Conservation (phyloP, 1,140 invertebrate genomes). For the Fopius arisanus region DNA sequence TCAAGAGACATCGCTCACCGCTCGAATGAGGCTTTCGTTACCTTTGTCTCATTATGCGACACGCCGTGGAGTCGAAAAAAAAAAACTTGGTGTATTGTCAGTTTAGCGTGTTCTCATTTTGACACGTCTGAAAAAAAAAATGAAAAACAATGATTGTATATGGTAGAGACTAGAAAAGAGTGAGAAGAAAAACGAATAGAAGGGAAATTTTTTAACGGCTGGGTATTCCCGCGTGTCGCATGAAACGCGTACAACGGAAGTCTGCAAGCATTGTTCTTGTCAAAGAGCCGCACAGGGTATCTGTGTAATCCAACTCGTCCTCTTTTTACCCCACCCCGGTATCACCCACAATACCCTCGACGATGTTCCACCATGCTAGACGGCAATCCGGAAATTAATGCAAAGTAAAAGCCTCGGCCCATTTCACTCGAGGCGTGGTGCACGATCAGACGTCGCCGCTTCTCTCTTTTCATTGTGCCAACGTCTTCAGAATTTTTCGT, state of each 20-base stretch:
- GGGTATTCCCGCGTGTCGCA: neutral
- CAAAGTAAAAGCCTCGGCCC: conserved; percentile 25
- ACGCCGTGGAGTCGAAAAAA: neutral
- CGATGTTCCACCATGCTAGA: conserved; percentile 10
- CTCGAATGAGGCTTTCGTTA: neutral
- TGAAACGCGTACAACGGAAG: neutral
- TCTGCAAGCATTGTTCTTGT: conserved; percentile 5
- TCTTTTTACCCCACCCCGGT: neutral
- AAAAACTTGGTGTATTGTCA: conserved; percentile 14
- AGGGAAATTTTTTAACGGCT: conserved; percentile 11
- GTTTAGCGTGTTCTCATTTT: conserved; percentile 14
- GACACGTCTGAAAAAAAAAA: neutral
- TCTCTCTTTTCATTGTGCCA: conserved; percentile 18
- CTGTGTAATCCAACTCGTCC: conserved; percentile 8
- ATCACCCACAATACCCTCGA: conserved; percentile 18
- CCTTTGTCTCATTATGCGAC: neutral
- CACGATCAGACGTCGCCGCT: conserved; percentile 28
- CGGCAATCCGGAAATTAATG: conserved; percentile 35
- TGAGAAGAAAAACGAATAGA: neutral
- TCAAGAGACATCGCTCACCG: neutral
- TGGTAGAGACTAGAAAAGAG: neutral
- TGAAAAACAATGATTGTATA: no score
- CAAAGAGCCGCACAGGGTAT: neutral
- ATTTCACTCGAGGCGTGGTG: conserved; percentile 13
- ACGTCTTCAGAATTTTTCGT: conserved; percentile 21